Percentiles rank a stretch among this genome's conserved stretches.
Conservation (phyloP, 2,113 vertebrate genomes). For the Cinclus cinclus region DNA sequence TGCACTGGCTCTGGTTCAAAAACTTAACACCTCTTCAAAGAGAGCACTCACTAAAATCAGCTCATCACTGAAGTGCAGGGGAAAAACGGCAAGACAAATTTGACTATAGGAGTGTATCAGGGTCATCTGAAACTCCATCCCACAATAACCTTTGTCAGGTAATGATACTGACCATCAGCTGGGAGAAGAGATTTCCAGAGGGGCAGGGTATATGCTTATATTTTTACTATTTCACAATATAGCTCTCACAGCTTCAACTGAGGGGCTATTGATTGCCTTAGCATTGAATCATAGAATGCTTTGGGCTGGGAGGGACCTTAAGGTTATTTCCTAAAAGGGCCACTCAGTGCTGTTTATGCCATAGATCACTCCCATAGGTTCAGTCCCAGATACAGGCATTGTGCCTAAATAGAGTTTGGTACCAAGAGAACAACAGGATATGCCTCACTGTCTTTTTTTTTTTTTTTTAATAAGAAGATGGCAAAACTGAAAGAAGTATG, state of each 20-base stretch:
- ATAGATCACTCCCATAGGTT: background rate
- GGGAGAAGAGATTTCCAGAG: background rate
- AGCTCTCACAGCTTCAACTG: background rate
- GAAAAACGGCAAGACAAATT: background rate
- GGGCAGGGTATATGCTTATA: background rate
- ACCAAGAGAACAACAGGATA: background rate
- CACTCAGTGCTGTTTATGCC: background rate
- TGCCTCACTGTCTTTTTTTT: background rate
- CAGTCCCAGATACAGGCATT: background rate
- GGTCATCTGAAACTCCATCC: background rate
- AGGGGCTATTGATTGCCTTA: background rate
- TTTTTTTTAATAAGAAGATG: background rate
- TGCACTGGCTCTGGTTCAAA: constrained; percentile 19
- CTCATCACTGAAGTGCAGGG: background rate
- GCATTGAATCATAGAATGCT: background rate
- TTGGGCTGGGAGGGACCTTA: background rate
- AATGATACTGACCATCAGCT: background rate
- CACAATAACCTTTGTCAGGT: background rate
- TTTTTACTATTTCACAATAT: background rate
- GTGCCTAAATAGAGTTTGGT: background rate
- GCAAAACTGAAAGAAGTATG: background rate
- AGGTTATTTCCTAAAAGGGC: background rate
- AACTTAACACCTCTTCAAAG: constrained; percentile 50
- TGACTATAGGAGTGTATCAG: background rate
- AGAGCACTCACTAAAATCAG: constrained; percentile 42